Evolutionary conservation across 2,888 invertebrate genomes (phyloP).

Genomic region (Sphaerophoria rueppellii): DNA sequence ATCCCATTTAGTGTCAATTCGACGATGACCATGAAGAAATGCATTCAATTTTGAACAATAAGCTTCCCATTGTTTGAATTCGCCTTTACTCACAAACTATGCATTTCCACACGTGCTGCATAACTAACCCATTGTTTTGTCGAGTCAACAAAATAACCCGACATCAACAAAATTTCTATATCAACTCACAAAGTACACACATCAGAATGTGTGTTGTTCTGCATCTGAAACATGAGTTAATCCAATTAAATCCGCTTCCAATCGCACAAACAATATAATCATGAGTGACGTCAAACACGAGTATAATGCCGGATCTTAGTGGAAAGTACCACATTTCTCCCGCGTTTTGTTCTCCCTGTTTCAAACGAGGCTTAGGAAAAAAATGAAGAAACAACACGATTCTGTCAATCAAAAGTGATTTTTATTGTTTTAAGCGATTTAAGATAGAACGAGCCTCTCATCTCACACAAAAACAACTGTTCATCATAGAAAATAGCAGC

Average conservation of each 20-base stretch:
- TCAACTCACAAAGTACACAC: background rate
- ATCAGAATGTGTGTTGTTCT: background rate
- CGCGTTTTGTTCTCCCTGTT: constrained; percentile 13
- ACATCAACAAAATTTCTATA: background rate
- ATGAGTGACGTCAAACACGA: constrained; percentile 65
- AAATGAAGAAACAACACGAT: constrained; percentile 45
- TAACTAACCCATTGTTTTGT: constrained; percentile 5
- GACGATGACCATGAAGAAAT: constrained; percentile 19
- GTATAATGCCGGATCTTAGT: constrained; percentile 56
- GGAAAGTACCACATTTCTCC: constrained; percentile 15
- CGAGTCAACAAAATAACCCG: constrained; percentile 26
- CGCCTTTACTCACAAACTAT: background rate
- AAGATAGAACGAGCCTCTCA: constrained; percentile 18
- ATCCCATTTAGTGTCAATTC: background rate
- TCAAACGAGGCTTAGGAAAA: constrained; percentile 19
- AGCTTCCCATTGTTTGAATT: constrained; percentile 5
- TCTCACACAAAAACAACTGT: constrained; percentile 6
- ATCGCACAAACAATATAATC: constrained; percentile 31
- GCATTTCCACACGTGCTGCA: constrained; percentile 27
- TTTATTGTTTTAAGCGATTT: constrained; percentile 8
- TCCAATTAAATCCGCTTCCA: constrained; percentile 64
- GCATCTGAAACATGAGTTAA: constrained; percentile 30
- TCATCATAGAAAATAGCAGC: constrained; percentile 13
- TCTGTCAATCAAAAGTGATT: constrained; percentile 58
- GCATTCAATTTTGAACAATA: background rate